Percentiles rank a stretch among this genome's conserved stretches.
Evolutionary conservation across 2,113 vertebrate species (phyloP).

Genomic region (Petromus typicus): DNA sequence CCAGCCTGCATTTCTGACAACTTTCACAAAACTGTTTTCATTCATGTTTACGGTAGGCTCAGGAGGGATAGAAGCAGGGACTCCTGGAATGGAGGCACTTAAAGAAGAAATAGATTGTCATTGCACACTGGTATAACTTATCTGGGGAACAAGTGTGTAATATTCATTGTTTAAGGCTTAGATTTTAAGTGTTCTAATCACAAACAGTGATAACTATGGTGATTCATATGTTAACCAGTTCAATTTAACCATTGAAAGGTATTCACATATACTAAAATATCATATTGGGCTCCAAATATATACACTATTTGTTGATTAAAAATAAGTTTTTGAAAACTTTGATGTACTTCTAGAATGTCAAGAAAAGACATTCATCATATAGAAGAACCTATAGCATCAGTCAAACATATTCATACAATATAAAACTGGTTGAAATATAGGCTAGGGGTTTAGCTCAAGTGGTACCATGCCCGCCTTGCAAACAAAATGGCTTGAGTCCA

Average conservation of each 20-base stretch:
- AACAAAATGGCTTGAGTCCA: no score
- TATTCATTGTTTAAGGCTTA: background rate
- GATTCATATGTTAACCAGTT: background rate
- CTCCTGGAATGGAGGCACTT: background rate
- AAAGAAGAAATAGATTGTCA: background rate
- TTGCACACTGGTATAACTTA: conserved; percentile 5
- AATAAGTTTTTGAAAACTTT: background rate
- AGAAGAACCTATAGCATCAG: conserved; percentile 6
- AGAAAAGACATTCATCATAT: conserved; percentile 45
- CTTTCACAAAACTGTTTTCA: conserved; percentile 26
- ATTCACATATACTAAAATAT: background rate
- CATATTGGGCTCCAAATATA: background rate
- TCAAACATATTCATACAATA: background rate
- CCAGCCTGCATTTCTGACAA: background rate
- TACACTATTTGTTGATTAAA: background rate
- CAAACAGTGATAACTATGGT: background rate
- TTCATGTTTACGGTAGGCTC: background rate
- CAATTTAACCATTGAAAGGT: background rate
- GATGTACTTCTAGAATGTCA: background rate
- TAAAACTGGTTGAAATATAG: background rate
- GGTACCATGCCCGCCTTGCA: no score
- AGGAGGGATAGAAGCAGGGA: background rate
- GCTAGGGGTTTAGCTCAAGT: no score
- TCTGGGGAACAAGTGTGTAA: conserved; percentile 17
- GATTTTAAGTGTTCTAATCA: background rate